phyloP scores from a whole-genome alignment of 2,113 vertebrate species.

The Progne subis region DNA sequence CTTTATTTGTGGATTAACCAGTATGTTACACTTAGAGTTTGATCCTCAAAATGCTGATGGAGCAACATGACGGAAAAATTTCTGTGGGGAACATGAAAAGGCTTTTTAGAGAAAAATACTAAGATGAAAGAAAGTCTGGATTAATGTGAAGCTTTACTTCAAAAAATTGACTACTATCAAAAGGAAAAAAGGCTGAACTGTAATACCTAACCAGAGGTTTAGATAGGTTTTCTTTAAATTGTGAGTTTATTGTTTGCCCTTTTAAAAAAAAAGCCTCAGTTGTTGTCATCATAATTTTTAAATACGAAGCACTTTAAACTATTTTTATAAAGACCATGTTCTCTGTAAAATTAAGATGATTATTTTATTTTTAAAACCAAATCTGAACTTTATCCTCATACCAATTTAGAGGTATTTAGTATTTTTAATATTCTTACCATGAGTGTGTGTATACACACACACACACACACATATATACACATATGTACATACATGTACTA shows the following conservation, averaged over 20 bases:
- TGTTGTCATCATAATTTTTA: background rate
- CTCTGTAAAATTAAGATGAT: background rate
- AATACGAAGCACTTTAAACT: background rate
- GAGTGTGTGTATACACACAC: background rate
- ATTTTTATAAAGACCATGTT: background rate
- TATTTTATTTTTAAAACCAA: background rate
- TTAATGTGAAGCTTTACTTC: background rate
- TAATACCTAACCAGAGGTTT: background rate
- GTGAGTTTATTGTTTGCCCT: background rate
- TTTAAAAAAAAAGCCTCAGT: background rate
- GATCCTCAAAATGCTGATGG: background rate
- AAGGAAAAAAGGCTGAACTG: background rate
- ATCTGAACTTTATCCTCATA: background rate
- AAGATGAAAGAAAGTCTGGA: background rate
- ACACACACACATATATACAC: too few species aligned
- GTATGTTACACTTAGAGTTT: background rate
- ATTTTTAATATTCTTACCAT: background rate
- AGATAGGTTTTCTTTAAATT: background rate
- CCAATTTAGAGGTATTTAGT: background rate
- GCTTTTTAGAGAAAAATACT: background rate
- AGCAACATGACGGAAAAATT: background rate
- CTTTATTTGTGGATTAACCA: background rate
- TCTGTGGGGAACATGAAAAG: background rate
- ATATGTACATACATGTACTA: fast-evolving
- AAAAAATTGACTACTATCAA: background rate